These are phyloP conservation scores for Apis florea DNA, from an alignment of 1,140 invertebrate species.

Conservation along the genomic window DNA sequence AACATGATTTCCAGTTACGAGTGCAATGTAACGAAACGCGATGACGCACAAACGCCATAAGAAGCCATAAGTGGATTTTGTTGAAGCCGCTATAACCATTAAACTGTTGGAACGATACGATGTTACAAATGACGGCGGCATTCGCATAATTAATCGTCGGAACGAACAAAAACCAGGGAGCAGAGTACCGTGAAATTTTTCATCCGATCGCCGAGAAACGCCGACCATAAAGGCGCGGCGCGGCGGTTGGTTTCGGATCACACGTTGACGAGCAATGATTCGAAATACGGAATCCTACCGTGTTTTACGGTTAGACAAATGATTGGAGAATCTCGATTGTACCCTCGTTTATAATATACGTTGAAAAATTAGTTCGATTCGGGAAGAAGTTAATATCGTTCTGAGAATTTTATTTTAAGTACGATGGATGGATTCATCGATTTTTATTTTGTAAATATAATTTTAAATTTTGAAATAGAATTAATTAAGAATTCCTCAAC, in stretches of 20 bases:
- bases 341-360: no score
- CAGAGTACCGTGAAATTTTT: constrained; percentile 22
- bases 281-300: neutral
- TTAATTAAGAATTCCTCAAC: no score
- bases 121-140: constrained; percentile 58
- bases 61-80: constrained; percentile 23
- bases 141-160: constrained; percentile 64
- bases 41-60: constrained; percentile 39
- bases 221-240: neutral
- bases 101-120: constrained; percentile 36
- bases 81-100: constrained; percentile 29
- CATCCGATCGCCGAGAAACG: constrained; percentile 8
- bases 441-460: no score
- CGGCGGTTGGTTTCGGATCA: neutral
- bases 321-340: no score
- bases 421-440: no score
- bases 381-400: no score
- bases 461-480: no score
- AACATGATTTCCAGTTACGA: neutral
- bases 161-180: constrained; percentile 16
- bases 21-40: neutral
- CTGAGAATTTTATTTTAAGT: no score
- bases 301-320: neutral
- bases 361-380: no score
- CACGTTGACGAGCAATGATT: neutral